Evolutionary conservation across 2,888 invertebrate genomes (phyloP), one percentile per base, ranked within the genome.

Genomic region (Perizoma flavofasciatum): DNA sequence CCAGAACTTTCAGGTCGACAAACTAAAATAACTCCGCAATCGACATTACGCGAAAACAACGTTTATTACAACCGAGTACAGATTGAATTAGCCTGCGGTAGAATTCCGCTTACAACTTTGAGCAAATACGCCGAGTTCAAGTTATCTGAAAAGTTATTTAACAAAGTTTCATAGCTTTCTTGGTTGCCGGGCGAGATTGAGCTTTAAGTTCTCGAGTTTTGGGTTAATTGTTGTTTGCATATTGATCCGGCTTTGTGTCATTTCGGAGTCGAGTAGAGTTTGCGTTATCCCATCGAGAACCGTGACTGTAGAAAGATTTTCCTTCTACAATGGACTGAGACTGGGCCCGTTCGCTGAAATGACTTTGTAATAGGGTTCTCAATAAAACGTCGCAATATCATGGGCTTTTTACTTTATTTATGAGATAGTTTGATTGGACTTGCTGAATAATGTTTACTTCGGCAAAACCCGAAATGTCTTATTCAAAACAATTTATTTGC

Each of bases 61-160:
- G 85, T 89, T 90, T 92, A 91, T 89, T 88, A 89, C 90, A 88
- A 91, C 82, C 85, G 86, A 78, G 83, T 85, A 91, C 87, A 89
- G 90, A 91, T 91, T 89, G 86, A 89, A 90, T 90, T 89, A 91
- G 87, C 83, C 73, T 82, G 88, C 81, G 85, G 86, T 83, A 77
- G 85, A 82, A 84, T 85, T 83, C 83, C 89, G 85, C 87, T 89
- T 92, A 88, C 86, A 88, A 88, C 91, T 89, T 89, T 89, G 86
- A 79, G 82, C 86, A 90, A 90, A 89, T 89, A 90, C 82, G 84
- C 83, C 79, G 84, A 89, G 86, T 90, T 90, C 89, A 91, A 92
- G 90, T 92, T 92, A 92, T 92, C 91, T 91, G 91, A 92, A 92
- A 92, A 92, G 91, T 92, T 92, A 92, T 91, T 92, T 91, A 92